Evolutionary conservation across 2,888 invertebrate species (phyloP), one percentile per base, ranked within the genome.

Genomic region (Trissoscelio sp.): DNA sequence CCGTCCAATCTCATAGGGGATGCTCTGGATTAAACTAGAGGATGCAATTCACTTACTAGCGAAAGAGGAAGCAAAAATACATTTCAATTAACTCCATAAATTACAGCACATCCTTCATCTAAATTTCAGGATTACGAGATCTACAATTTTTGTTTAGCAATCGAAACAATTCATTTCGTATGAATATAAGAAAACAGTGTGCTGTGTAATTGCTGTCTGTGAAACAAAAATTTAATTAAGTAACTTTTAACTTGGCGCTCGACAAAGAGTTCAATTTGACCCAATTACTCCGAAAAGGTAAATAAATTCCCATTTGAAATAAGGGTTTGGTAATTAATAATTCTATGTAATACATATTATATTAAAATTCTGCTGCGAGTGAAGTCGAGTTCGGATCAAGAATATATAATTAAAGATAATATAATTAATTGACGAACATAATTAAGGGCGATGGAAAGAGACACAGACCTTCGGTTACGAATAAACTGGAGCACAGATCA

Each of bases 1-100:
- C 28, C 44, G 48, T 58, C 51, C 75, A 66, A 75, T 66, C 44
- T 75, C 75, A 39, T 58, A 57, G 58, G 46, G 60, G 74, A 44
- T 64, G 44, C 44, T 53, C 64, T 31, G 74, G 46, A 31, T 57
- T 46, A 66, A 57, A 39, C 51, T 1, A 31, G 12, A 22, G 51
- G 46, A 37, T 34, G 58, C 58, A 67, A 75, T 75, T 66, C 44
- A 67, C 48, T 75, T 67, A 64, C 6, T 18, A 0, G 6, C 5
- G 16, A 42, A 34, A 34, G 37, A 9, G 37, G 37, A 22, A 14
- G 48, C 37, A 73, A 53, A 39, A 64, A 74, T 66, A 24, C 14
- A 53, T 46, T 64, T 48, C 28, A 42, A 62, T 62, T 53, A 60
- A 73, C 60, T 73, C 7, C 14, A 37, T 18, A 57, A 60, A 37